Percentiles rank a stretch among this genome's conserved stretches.
phyloP scores from a whole-genome alignment of 2,888 invertebrate genomes.

The Brachylomia viminalis region DNA sequence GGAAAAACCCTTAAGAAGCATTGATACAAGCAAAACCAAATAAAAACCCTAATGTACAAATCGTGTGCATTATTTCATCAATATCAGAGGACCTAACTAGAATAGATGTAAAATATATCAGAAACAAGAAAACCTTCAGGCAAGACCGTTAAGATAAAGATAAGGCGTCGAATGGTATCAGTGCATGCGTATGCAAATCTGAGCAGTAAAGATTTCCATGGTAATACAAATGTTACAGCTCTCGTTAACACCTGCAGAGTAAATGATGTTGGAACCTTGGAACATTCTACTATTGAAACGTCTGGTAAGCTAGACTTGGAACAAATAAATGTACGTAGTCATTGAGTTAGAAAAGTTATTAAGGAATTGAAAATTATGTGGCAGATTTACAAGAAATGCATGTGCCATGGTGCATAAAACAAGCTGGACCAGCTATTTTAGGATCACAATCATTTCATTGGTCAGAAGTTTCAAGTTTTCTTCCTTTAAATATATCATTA shows the following conservation, averaged over 20 bases:
- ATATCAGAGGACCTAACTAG: constrained; percentile 23
- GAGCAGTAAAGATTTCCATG: constrained; percentile 44
- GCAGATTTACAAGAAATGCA: background rate
- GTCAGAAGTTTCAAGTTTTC: background rate
- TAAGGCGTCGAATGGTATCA: constrained; percentile 48
- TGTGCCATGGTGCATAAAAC: background rate
- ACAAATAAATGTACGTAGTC: constrained; percentile 17
- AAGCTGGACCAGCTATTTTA: background rate
- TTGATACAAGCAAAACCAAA: too few species aligned
- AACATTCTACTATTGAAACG: constrained; percentile 40
- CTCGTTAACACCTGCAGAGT: constrained; percentile 47
- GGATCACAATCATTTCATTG: background rate
- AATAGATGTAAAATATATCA: constrained; percentile 44
- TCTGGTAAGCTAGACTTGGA: constrained; percentile 6
- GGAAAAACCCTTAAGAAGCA: too few species aligned
- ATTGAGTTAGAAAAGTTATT: background rate
- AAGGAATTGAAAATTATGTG: background rate
- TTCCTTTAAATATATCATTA: background rate
- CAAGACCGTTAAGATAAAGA: constrained; percentile 43
- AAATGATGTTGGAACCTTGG: constrained; percentile 25
- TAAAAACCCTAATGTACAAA: constrained; percentile 6
- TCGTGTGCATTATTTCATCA: constrained; percentile 14
- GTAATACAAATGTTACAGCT: constrained; percentile 49
- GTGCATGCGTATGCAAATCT: constrained; percentile 54
- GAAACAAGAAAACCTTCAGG: constrained; percentile 45